Evolutionary conservation across 2,888 invertebrate genomes (phyloP), one percentile per base, ranked within the genome.

Genomic region (Mylabris sibirica): DNA sequence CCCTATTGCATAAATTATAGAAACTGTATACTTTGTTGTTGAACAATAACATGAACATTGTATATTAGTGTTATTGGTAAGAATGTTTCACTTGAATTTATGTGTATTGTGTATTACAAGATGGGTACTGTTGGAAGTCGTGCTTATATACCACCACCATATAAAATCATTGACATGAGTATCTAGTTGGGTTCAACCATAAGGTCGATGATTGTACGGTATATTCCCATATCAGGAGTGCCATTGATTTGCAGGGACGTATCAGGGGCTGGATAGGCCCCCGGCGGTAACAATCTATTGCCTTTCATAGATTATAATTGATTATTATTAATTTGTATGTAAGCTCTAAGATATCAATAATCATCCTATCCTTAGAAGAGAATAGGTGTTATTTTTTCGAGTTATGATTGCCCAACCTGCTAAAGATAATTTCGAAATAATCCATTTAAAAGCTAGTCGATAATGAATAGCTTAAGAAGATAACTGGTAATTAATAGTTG

Each of bases 141-240:
- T 53, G 53, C 53, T 53, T 24, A 14, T 17, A 17, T 11, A 17
- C 6, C 17, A 53, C 53, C 11, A 53, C 53, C 2, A 22, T 22
- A 53, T 53, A 53, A 53, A 53, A 53, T 53, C 22, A 53, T 53
- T 53, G 53, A 53, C 53, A 53, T 53, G n/a, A 44, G 44, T 44
- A 44, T 44, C 44, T 44, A 17, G 44, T 44, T 44, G 49, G 20
- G 49, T 49, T 49, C 49, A 49, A 49, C 44, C 49, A 49, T 20
- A 49, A 49, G 49, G 49, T 49, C 49, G 49, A 49, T 20, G 49
- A 49, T 49, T 20, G 49, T 30, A 6, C 11, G 22, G 49, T 49
- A 20, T 49, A 8, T 49, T 49, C 49, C 49, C 49, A 49, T 49
- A 49, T 22, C 20, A 49, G 49, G 49, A 20, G 49, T 49, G 49